phyloP scores from a whole-genome alignment of 30 jellyfish, hydroid and myxozoan species.

The Clytia hemisphaerica region DNA sequence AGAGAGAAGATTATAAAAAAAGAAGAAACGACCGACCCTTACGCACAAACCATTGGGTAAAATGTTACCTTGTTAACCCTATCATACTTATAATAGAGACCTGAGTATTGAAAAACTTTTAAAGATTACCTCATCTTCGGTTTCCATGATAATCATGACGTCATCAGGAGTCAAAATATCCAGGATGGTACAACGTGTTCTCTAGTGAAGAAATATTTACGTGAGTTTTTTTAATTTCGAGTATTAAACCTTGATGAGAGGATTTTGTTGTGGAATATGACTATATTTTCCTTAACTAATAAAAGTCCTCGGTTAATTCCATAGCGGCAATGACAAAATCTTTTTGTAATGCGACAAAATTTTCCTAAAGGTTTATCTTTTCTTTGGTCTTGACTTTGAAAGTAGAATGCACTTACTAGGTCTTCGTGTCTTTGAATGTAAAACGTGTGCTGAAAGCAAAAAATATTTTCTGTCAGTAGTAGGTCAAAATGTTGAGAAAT shows the following conservation, averaged over 20 bases:
- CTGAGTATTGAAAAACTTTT: not conserved
- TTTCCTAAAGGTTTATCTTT: no score
- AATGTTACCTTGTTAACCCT: no score
- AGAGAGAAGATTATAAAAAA: not conserved
- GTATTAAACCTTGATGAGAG: no score
- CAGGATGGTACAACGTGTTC: slow-evolving; percentile 8
- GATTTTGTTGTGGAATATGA: no score
- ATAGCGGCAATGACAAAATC: no score
- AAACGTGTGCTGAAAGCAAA: not conserved
- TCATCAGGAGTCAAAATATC: slow-evolving; percentile 39
- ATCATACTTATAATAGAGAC: no score
- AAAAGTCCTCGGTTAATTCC: no score
- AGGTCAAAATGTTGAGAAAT: no score
- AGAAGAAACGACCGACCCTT: slow-evolving; percentile 1
- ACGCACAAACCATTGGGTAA: not conserved
- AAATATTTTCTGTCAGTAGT: not conserved
- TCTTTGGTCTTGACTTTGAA: no score
- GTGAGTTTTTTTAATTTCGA: not conserved
- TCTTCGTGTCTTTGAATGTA: not conserved
- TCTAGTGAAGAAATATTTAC: not conserved
- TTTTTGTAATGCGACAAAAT: no score
- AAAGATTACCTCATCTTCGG: slow-evolving; percentile 34
- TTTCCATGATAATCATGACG: slow-evolving; percentile 17
- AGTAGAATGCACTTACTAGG: not conserved
- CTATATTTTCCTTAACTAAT: no score